These are phyloP conservation scores for Sturmia bella DNA, from an alignment of 2,888 invertebrate species.

Conservation along the genomic window DNA sequence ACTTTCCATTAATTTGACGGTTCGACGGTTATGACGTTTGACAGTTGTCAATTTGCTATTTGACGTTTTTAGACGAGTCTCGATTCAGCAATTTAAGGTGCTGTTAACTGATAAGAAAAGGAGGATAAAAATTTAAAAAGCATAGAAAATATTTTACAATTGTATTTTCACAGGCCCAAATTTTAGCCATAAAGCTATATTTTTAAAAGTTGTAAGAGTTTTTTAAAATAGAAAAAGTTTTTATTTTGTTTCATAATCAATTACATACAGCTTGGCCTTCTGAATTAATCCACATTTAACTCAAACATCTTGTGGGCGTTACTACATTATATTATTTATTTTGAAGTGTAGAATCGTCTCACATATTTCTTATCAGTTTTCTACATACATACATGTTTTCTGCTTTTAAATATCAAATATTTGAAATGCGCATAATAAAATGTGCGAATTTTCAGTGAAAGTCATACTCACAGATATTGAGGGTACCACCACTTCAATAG, in stretches of 20 bases:
- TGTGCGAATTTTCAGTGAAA: slow-evolving; percentile 72
- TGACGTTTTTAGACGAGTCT: slow-evolving; percentile 17
- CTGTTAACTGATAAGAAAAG: neutral
- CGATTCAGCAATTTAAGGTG: slow-evolving; percentile 1
- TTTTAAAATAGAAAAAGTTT: too few relatives aligned
- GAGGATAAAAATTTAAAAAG: neutral
- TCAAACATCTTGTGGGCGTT: neutral
- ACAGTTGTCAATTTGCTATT: slow-evolving; percentile 16
- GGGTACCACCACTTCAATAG: slow-evolving; percentile 88
- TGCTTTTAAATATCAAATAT: slow-evolving; percentile 30
- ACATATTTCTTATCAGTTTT: slow-evolving; percentile 57
- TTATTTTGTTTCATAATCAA: too few relatives aligned
- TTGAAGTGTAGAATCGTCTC: neutral
- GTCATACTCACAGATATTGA: slow-evolving; percentile 86
- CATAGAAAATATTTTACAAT: too few relatives aligned
- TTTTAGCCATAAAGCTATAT: too few relatives aligned
- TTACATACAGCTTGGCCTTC: too few relatives aligned
- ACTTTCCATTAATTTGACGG: slow-evolving; percentile 20
- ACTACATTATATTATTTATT: neutral
- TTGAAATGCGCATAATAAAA: slow-evolving; percentile 16
- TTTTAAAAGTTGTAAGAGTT: too few relatives aligned
- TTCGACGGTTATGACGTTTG: slow-evolving; percentile 42
- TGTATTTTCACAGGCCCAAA: too few relatives aligned
- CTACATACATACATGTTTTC: neutral
- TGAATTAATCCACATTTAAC: too few relatives aligned